phyloP scores from a whole-genome alignment of 2,113 vertebrate species.

The Hippopotamus amphibius region DNA sequence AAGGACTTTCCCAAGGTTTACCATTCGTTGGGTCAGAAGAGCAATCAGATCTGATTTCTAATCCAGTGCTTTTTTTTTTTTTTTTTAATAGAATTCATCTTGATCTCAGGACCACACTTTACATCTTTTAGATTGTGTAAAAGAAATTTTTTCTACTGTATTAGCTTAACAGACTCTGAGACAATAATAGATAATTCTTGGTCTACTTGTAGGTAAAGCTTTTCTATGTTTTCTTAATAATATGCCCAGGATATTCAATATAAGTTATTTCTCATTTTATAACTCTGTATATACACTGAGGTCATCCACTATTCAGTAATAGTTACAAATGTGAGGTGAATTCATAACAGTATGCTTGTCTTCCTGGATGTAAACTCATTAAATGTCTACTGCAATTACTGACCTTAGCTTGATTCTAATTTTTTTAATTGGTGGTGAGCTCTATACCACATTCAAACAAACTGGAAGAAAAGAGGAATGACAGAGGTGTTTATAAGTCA shows the following conservation, averaged over 20 bases:
- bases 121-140: constrained; percentile 37
- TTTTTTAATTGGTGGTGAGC: not conserved
- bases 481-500: not conserved
- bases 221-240: not conserved
- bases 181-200: not conserved
- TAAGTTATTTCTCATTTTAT: constrained; percentile 11
- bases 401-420: constrained; percentile 30
- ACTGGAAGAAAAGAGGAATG: not conserved
- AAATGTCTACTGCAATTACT: constrained; percentile 18
- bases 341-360: not conserved
- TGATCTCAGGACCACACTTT: not conserved
- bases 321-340: constrained; percentile 24
- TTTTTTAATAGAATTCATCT: not conserved
- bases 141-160: not conserved
- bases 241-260: constrained; percentile 1
- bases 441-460: not conserved
- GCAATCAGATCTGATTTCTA: not conserved
- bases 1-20: not conserved
- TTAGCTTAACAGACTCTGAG: not conserved
- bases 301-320: not conserved
- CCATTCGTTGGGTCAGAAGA: not conserved
- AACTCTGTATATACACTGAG: not conserved
- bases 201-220: not conserved
- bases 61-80: not conserved
- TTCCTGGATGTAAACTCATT: constrained; percentile 31